Evolutionary conservation across 2,888 invertebrate genomes (phyloP), one percentile per base, ranked within the genome.

Genomic region (Eilema griseolum): DNA sequence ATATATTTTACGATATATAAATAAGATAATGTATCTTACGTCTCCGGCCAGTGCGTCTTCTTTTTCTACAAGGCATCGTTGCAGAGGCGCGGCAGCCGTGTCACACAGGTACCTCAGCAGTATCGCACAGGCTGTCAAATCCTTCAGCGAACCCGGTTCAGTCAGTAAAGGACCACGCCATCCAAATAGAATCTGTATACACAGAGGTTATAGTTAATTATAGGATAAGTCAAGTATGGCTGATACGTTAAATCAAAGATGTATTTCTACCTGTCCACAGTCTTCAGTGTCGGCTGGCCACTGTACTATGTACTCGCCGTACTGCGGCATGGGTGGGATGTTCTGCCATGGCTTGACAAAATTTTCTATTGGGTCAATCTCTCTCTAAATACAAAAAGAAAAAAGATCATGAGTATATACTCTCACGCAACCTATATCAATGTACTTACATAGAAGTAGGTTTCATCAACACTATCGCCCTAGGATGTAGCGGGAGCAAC

Each of bases 241-340:
- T 31, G 14, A 11, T 7, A 14, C 3, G 24, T n/a, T 37, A 63
- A 0, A 56, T 26, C 14, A 61, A 33, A 56, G 14, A 65, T 52
- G 10, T 31, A 52, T 52, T 33, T 31, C 61, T 68, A 98, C 97
- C 88, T 98, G 95, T 14, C 98, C 98, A 90, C 97, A 97, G 77
- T 97, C 97, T 87, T 98, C 98, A 75, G 97, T 97, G 87, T 98
- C 98, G n/a, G 97, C 97, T 0, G 98, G 98, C 95, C 97, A 98
- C 73, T 94, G 91, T 26, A 96, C 95, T 67, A 93, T 95, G 2
- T 97, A 88, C 31, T 96, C 94, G 61, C 96, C 93, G 41, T 96
- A 96, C 66, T 92, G 88, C 4, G 96, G 93, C 10, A 97, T 87
- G 0, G 97, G 96, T 0, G 97, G 97, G 2, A 98, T 96, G 59